A percentile compares a stretch with the other conserved stretches of the same genome.
These are phyloP conservation scores for Onychomys leucogaster DNA, from an alignment of 2,797 vertebrate genomes.

Conservation along the genomic window DNA sequence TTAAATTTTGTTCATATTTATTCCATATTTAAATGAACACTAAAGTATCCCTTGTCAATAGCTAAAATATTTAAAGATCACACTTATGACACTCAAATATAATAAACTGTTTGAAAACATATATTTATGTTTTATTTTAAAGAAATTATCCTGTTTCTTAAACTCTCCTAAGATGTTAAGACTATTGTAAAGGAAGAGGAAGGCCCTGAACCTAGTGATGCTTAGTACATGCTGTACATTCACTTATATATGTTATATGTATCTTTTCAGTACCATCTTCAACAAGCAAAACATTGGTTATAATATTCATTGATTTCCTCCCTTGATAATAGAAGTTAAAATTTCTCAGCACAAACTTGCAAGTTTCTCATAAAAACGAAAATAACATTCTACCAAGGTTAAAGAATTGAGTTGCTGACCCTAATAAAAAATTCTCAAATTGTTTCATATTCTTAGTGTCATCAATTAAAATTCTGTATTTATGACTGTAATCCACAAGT, in stretches of 20 bases:
- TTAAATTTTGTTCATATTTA: conserved; percentile 73
- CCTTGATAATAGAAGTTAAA: neutral
- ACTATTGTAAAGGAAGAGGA: neutral
- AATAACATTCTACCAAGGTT: neutral
- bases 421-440: neutral
- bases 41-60: neutral
- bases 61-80: conserved; percentile 38
- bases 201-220: neutral
- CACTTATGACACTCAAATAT: neutral
- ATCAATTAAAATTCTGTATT: neutral
- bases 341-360: neutral
- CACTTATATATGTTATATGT: neutral
- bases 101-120: neutral
- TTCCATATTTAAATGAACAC: conserved; percentile 36
- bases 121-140: neutral
- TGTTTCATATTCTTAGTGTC: neutral
- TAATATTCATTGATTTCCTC: neutral
- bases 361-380: conserved; percentile 14
- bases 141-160: neutral
- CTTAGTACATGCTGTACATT: neutral
- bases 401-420: neutral
- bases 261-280: neutral
- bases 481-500: neutral
- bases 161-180: neutral
- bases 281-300: neutral